Base-by-base conservation (phyloP, 2,113 vertebrate genomes). In the Campylorhamphus procurvoides region DNA sequence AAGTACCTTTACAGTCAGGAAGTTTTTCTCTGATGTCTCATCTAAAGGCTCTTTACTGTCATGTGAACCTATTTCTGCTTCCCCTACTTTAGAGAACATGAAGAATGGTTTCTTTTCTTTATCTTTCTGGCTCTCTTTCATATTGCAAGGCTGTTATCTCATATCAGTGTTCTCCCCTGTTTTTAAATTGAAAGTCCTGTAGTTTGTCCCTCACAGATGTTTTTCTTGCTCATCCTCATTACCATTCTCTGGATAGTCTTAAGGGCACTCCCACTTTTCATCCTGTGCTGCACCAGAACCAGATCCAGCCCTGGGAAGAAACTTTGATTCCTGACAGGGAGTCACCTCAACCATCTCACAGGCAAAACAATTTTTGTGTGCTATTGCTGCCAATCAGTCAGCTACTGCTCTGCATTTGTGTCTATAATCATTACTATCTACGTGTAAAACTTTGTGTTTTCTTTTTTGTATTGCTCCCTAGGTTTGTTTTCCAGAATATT, bases 301-400 rank as follows among this genome's bases (percentile, higher is more conserved):
- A 74, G 55, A 24, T 15, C 60, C 60, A 87, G 55, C 50, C 12
- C 42, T 69, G 18, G 2, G 17, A 14, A 53, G 49, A 13, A 44
- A 39, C 44, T 87, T 35, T 37, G 63, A 3, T 22, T 74, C 69
- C 60, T 81, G 10, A 2, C 18, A 28, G 35, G 22, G 14, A 10
- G 12, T 40, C 37, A 27, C 24, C 10, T 24, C 5, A 4, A 0
- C 2, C 4, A 5, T 31, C 66, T 27, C 47, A 6, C 28, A 75
- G 37, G 14, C 39, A 72, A 58, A 80, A 28, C 52, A 14, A n/a
- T 4, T 28, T 72, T n/a, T 58, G 60, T 25, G 55, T 7, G 1
- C 17, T 27, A 2, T 1, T n/a, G 52, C n/a, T 79, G n/a, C 52
- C 40, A 42, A 0, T 18, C 40, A 29, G 22, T 52, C 5, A 0